A percentile compares a stretch with the other conserved stretches of the same genome.
Evolutionary conservation across 2,888 invertebrate genomes (phyloP).

Genomic region (Erynnis tages): DNA sequence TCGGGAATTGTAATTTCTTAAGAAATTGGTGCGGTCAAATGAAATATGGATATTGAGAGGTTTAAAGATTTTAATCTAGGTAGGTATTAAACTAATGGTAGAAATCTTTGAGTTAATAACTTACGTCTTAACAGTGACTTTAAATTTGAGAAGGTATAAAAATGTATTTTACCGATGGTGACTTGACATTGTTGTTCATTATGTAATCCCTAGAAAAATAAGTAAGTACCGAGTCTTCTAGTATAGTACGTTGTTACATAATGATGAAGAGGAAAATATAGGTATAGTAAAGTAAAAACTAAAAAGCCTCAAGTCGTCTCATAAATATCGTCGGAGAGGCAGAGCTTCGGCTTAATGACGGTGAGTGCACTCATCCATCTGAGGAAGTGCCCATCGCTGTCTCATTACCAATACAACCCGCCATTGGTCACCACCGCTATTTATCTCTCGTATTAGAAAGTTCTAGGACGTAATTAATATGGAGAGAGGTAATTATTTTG

Average conservation of each 20-base stretch:
- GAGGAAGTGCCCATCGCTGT: slow-evolving; percentile 54
- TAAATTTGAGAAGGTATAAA: too few species aligned
- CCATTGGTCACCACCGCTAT: slow-evolving; percentile 57
- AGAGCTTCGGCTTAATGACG: slow-evolving; percentile 44
- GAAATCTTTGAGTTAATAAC: background rate
- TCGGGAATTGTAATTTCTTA: background rate
- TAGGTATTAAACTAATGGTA: background rate
- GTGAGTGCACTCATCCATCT: slow-evolving; percentile 55
- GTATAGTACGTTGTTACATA: slow-evolving; percentile 9
- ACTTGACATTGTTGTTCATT: too few species aligned
- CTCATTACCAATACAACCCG: slow-evolving; percentile 50
- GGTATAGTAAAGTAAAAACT: too few species aligned
- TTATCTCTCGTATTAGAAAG: slow-evolving; percentile 65
- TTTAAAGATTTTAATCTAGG: background rate
- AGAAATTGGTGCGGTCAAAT: background rate
- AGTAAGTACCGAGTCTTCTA: background rate
- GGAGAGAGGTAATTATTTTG: slow-evolving; percentile 72
- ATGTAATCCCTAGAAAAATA: too few species aligned
- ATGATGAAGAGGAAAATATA: slow-evolving; percentile 19
- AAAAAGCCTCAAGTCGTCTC: slow-evolving; percentile 30
- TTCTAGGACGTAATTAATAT: slow-evolving; percentile 74
- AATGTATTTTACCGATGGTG: too few species aligned
- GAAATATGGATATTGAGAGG: background rate
- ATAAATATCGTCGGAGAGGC: slow-evolving; percentile 36
- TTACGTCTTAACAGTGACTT: too few species aligned